Conservation (phyloP, 2,797 vertebrate genomes). For the Phoxinus dragarum region DNA sequence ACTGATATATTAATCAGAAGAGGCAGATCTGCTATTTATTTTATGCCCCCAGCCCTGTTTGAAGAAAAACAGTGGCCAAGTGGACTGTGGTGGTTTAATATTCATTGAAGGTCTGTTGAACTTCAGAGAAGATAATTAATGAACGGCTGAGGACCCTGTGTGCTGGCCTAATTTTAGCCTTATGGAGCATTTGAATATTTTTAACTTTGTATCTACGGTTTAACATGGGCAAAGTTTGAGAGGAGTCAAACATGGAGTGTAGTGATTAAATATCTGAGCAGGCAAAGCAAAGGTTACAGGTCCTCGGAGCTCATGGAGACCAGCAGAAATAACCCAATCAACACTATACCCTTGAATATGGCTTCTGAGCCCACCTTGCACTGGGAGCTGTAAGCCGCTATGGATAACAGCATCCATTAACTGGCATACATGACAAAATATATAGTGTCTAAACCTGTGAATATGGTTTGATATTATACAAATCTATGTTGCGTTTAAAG, state of each 20-base stretch:
- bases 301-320: background rate
- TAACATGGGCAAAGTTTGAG: constrained; percentile 1
- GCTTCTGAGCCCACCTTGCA: background rate
- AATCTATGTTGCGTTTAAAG: background rate
- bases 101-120: constrained; percentile 36
- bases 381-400: background rate
- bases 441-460: background rate
- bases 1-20: constrained; percentile 51
- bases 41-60: constrained; percentile 30
- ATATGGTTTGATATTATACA: background rate
- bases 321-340: constrained; percentile 12
- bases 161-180: constrained; percentile 36
- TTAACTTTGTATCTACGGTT: constrained; percentile 31
- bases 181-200: constrained; percentile 1
- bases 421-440: background rate
- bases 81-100: constrained; percentile 31
- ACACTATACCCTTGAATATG: constrained; percentile 15
- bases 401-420: background rate
- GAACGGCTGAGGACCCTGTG: constrained; percentile 20
- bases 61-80: constrained; percentile 39
- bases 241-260: constrained; percentile 8
- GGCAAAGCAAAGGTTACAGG: constrained; percentile 15
- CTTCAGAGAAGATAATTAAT: constrained; percentile 48
- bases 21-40: constrained; percentile 40
- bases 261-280: constrained; percentile 2